These are phyloP conservation scores for Myotis pilosus DNA, from an alignment of 2,797 vertebrate species.

Conservation along the genomic window DNA sequence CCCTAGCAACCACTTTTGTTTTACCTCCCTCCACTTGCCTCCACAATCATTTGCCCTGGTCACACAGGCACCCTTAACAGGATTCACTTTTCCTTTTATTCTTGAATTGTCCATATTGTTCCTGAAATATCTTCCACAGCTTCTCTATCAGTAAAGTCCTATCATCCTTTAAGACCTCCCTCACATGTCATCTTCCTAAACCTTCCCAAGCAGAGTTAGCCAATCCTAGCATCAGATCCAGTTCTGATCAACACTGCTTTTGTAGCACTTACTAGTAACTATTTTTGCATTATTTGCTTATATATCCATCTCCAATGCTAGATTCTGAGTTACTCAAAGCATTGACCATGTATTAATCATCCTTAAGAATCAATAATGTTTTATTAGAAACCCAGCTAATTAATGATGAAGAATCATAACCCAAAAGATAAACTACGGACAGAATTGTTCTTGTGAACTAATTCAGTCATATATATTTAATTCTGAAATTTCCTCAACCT, in stretches of 20 bases:
- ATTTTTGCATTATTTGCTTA: neutral
- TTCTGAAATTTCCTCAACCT: constrained; percentile 6
- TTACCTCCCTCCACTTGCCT: neutral
- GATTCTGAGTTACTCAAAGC: neutral
- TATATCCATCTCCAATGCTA: neutral
- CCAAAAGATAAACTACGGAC: neutral
- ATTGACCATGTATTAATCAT: neutral
- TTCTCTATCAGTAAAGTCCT: neutral
- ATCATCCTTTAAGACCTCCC: neutral
- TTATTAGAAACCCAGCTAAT: neutral
- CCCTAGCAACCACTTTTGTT: neutral
- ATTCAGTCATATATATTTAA: neutral
- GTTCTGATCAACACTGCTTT: neutral
- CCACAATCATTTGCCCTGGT: neutral
- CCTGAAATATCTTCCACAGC: neutral
- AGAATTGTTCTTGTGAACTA: neutral
- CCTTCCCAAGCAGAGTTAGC: neutral
- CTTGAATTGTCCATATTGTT: neutral
- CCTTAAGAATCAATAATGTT: neutral
- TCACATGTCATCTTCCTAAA: neutral
- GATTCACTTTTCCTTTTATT: neutral
- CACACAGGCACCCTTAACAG: neutral
- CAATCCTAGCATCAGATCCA: neutral
- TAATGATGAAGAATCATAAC: neutral
- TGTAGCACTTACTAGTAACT: neutral